Evolutionary conservation across 2,113 vertebrate species (phyloP).

Genomic region (Ictalurus furcatus): DNA sequence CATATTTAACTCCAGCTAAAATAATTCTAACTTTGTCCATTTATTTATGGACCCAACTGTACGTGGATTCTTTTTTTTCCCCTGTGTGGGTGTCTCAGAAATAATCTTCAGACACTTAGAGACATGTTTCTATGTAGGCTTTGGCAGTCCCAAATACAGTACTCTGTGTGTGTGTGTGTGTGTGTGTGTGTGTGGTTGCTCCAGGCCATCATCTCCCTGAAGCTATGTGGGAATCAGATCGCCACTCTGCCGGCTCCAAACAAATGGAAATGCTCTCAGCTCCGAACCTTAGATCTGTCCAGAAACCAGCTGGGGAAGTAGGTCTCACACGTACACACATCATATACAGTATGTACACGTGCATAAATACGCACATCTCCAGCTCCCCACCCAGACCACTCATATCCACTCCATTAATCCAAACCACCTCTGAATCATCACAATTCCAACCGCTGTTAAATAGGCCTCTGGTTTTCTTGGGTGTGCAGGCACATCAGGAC

Average conservation of each 20-base stretch:
- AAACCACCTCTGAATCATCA: conserved; percentile 24
- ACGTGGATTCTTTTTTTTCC: neutral
- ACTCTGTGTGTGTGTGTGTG: conserved; percentile 24
- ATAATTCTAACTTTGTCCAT: neutral
- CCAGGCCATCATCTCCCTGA: conserved; percentile 82
- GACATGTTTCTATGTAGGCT: neutral
- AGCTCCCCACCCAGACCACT: conserved; percentile 18
- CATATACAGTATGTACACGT: neutral
- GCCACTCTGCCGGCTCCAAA: conserved; percentile 75
- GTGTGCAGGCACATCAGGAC: conserved; percentile 66
- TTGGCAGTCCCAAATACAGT: neutral
- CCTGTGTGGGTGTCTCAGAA: neutral
- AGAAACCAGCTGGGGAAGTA: conserved; percentile 94
- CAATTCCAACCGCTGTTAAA: conserved; percentile 5
- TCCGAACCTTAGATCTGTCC: conserved; percentile 91
- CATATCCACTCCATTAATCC: conserved; percentile 23
- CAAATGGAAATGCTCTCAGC: conserved; percentile 86
- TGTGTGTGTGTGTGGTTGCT: conserved; percentile 47
- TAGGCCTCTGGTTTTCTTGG: neutral
- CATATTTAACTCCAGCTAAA: neutral
- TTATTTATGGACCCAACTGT: neutral
- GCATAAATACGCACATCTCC: neutral
- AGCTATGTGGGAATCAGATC: conserved; percentile 86
- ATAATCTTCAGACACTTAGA: neutral
- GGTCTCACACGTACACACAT: conserved; percentile 56